phyloP scores from a whole-genome alignment of 2,888 invertebrate genomes.

The Tridacna gigas region DNA sequence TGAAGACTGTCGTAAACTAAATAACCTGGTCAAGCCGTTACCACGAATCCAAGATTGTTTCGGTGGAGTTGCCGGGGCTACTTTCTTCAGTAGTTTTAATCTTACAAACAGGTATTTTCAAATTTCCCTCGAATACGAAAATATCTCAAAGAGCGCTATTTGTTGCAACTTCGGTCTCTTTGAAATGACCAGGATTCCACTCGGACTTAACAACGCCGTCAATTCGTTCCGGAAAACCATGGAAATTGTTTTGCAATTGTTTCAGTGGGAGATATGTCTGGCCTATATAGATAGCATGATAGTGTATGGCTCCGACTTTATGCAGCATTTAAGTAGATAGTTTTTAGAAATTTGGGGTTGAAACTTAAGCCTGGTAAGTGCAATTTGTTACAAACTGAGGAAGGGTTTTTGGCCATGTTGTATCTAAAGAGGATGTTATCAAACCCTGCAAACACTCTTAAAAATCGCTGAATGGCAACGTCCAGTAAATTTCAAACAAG shows the following conservation, averaged over 20 bases:
- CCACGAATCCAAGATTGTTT: not conserved
- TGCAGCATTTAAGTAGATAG: not conserved
- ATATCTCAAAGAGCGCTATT: not conserved
- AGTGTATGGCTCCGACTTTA: not conserved
- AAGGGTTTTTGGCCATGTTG: not conserved
- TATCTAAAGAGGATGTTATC: not conserved
- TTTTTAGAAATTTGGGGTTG: not conserved
- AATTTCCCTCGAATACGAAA: not conserved
- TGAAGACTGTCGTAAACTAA: slow-evolving; percentile 34
- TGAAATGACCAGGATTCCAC: too few species aligned
- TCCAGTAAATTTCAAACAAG: not conserved
- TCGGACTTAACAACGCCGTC: too few species aligned
- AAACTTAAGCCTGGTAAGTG: not conserved
- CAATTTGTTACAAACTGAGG: too few species aligned
- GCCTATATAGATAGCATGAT: too few species aligned
- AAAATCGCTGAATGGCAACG: too few species aligned
- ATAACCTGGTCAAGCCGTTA: slow-evolving; percentile 15
- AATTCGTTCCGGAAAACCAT: not conserved
- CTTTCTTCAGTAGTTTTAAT: slow-evolving; percentile 3
- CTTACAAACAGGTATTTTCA: slow-evolving; percentile 1
- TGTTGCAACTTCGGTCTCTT: too few species aligned
- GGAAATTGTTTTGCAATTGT: not conserved
- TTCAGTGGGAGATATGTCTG: slow-evolving; percentile 9
- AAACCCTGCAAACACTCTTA: not conserved
- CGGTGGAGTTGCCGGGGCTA: not conserved